Percentiles rank a stretch among this genome's conserved stretches.
phyloP scores from a whole-genome alignment of 2,888 invertebrate species.

The Dioctria rufipes region DNA sequence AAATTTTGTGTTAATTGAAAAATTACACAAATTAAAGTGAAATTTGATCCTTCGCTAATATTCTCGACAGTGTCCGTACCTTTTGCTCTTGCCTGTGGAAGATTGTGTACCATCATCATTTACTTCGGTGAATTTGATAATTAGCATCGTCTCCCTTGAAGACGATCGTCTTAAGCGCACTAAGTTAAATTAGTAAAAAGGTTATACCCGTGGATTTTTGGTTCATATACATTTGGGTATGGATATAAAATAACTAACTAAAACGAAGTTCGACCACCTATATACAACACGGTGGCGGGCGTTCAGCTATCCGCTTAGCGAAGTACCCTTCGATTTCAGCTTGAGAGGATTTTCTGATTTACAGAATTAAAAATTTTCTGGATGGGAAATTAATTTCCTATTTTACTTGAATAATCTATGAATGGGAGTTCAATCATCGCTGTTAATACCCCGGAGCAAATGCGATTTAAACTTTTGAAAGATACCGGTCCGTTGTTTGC shows the following conservation, averaged over 20 bases:
- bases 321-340: constrained; percentile 34
- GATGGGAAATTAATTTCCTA: constrained; percentile 60
- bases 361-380: constrained; percentile 54
- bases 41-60: constrained; percentile 52
- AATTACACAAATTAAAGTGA: constrained; percentile 58
- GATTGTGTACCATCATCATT: constrained; percentile 11
- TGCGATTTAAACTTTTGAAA: constrained; percentile 44
- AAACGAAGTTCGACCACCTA: neutral
- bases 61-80: constrained; percentile 36
- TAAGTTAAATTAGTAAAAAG: constrained; percentile 32
- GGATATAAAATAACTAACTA: neutral
- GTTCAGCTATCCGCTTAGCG: constrained; percentile 20
- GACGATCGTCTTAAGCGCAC: constrained; percentile 16
- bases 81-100: constrained; percentile 19
- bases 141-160: constrained; percentile 32
- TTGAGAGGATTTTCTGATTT: constrained; percentile 57
- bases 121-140: constrained; percentile 33
- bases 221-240: neutral
- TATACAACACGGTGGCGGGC: neutral
- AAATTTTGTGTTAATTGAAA: constrained; percentile 59
- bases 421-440: constrained; percentile 55
- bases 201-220: constrained; percentile 9
- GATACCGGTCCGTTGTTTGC: neutral
- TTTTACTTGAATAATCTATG: constrained; percentile 59
- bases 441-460: constrained; percentile 27